Evolutionary conservation across 2,797 vertebrate genomes (phyloP).

Genomic region (Chaetophractus vellerosus): DNA sequence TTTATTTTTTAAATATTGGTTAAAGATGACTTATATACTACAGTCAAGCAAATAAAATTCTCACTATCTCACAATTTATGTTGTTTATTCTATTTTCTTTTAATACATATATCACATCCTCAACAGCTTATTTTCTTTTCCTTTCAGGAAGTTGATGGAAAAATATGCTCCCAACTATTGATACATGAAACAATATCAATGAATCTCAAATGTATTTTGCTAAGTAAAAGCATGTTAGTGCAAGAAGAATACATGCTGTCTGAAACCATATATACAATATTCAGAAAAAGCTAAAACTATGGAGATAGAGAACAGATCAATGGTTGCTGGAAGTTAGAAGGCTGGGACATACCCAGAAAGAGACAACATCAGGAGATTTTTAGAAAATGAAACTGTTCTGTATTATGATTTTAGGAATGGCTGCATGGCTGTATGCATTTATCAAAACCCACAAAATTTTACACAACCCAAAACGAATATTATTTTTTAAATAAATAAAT

Average conservation of each 20-base stretch:
- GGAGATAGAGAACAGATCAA: not conserved
- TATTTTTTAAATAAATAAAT: conserved; percentile 1
- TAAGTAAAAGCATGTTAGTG: not conserved
- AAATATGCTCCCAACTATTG: not conserved
- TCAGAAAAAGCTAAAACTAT: not conserved
- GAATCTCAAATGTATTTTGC: conserved; percentile 21
- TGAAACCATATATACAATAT: not conserved
- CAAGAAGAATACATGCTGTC: not conserved
- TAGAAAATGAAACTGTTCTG: not conserved
- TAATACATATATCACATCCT: conserved; percentile 46
- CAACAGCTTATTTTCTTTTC: not conserved
- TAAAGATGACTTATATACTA: not conserved
- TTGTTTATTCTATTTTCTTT: conserved; percentile 11
- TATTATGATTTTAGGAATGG: not conserved
- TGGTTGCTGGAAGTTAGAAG: not conserved
- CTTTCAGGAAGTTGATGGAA: not conserved
- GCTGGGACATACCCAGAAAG: not conserved
- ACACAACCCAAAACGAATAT: not conserved
- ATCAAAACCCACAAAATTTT: not conserved
- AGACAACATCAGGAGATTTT: not conserved
- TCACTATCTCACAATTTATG: conserved; percentile 13
- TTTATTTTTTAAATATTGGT: not conserved
- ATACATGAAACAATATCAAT: not conserved
- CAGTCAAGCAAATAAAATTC: conserved; percentile 18
- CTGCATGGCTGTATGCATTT: not conserved